phyloP scores from a whole-genome alignment of 2,797 vertebrate genomes.

The Chelonia mydas region DNA sequence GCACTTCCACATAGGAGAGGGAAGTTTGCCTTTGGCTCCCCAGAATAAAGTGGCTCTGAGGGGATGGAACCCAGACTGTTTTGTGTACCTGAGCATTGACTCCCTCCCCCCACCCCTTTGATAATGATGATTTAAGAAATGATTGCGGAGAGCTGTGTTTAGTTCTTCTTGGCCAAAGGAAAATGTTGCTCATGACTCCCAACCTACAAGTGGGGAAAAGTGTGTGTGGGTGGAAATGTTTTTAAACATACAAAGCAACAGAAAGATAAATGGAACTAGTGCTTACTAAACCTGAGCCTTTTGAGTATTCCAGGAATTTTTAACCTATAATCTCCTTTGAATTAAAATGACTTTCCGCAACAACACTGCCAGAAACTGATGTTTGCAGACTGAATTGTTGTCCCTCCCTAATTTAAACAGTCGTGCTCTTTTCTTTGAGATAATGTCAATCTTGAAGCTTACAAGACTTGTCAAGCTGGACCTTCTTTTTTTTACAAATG shows the following conservation, averaged over 20 bases:
- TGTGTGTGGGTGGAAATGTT: not conserved
- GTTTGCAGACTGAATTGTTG: not conserved
- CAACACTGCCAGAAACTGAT: not conserved
- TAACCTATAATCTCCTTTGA: not conserved
- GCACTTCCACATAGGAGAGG: not conserved
- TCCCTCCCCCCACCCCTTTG: not conserved
- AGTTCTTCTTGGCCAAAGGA: not conserved
- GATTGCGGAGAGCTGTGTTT: not conserved
- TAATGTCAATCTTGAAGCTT: not conserved
- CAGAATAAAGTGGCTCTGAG: not conserved
- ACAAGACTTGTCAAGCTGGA: not conserved
- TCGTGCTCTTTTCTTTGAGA: not conserved
- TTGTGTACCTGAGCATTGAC: not conserved
- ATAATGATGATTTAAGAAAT: not conserved
- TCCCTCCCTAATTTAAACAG: not conserved
- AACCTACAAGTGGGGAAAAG: not conserved
- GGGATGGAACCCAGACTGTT: rapidly evolving
- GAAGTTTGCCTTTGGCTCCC: not conserved
- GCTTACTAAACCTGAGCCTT: not conserved
- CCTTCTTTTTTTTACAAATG: not conserved
- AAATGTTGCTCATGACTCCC: not conserved
- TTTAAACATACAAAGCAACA: not conserved
- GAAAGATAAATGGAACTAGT: not conserved
- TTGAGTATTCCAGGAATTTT: not conserved
- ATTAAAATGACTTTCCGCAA: not conserved